Evolutionary conservation across 2,888 invertebrate species (phyloP).

Genomic region (Pheosia tremula): DNA sequence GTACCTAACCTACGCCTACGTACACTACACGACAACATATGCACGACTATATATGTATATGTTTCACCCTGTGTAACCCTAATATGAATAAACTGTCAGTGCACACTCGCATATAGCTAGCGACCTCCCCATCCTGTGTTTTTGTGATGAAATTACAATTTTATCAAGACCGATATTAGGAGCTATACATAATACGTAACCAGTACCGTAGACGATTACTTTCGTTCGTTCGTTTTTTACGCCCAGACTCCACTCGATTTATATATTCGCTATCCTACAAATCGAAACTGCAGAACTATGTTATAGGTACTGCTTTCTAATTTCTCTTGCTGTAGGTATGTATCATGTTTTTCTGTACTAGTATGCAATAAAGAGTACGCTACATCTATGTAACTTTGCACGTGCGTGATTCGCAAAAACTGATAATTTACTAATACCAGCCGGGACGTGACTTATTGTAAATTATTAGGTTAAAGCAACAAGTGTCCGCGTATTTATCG

Average conservation of each 20-base stretch:
- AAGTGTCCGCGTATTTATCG: constrained; percentile 31
- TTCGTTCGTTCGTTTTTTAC: no score
- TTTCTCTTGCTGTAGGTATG: no score
- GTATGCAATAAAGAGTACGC: no score
- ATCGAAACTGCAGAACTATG: no score
- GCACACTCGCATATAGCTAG: neutral
- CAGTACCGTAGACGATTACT: no score
- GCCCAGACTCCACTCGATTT: no score
- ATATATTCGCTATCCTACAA: no score
- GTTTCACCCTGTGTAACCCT: constrained; percentile 20
- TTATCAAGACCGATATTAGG: constrained; percentile 5
- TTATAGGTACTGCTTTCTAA: no score
- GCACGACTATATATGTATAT: constrained; percentile 4
- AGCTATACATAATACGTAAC: no score
- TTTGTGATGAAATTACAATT: neutral
- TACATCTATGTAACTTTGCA: no score
- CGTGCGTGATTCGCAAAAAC: constrained; percentile 28
- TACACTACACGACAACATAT: constrained; percentile 10
- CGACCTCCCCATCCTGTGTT: neutral
- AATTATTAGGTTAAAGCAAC: constrained; percentile 36
- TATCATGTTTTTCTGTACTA: no score
- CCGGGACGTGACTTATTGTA: constrained; percentile 46
- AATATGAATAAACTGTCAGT: constrained; percentile 40
- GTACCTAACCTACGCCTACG: constrained; percentile 18
- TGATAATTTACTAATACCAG: constrained; percentile 52